Evolutionary conservation across 2,113 vertebrate species (phyloP).

Genomic region (Callipepla californica): DNA sequence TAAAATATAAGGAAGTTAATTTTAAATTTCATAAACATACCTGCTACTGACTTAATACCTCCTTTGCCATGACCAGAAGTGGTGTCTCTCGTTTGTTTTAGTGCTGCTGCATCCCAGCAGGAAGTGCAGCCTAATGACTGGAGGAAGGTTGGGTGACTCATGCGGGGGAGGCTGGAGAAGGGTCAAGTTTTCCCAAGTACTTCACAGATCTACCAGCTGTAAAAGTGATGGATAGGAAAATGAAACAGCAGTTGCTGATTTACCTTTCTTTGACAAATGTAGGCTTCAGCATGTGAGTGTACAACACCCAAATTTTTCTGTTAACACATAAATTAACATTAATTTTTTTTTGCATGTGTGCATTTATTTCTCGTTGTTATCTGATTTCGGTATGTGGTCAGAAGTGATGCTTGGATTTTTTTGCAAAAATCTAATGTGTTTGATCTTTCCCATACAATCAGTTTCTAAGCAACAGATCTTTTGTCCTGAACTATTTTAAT

Average conservation of each 20-base stretch:
- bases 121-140: slow-evolving; percentile 69
- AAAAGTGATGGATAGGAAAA: slow-evolving; percentile 62
- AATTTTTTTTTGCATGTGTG: background rate
- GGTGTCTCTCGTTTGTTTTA: slow-evolving; percentile 66
- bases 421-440: background rate
- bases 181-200: slow-evolving; percentile 74
- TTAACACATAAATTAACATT: slow-evolving; percentile 11
- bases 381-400: background rate
- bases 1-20: slow-evolving; percentile 33
- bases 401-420: slow-evolving; percentile 14
- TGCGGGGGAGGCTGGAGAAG: slow-evolving; percentile 72
- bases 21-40: slow-evolving; percentile 47
- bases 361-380: slow-evolving; percentile 2
- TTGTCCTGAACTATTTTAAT: slow-evolving; percentile 56
- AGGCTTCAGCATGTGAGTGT: background rate
- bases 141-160: slow-evolving; percentile 71
- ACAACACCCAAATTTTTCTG: slow-evolving; percentile 20
- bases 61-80: slow-evolving; percentile 25
- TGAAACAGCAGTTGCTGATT: slow-evolving; percentile 32
- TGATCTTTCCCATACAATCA: slow-evolving; percentile 39
- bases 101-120: slow-evolving; percentile 66
- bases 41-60: slow-evolving; percentile 49
- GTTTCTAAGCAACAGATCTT: slow-evolving; percentile 55
- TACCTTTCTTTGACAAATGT: slow-evolving; percentile 53
- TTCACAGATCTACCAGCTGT: slow-evolving; percentile 67